These are phyloP conservation scores for Drosophila tripunctata DNA, from an alignment of 2,888 invertebrate genomes.

Conservation along the genomic window DNA sequence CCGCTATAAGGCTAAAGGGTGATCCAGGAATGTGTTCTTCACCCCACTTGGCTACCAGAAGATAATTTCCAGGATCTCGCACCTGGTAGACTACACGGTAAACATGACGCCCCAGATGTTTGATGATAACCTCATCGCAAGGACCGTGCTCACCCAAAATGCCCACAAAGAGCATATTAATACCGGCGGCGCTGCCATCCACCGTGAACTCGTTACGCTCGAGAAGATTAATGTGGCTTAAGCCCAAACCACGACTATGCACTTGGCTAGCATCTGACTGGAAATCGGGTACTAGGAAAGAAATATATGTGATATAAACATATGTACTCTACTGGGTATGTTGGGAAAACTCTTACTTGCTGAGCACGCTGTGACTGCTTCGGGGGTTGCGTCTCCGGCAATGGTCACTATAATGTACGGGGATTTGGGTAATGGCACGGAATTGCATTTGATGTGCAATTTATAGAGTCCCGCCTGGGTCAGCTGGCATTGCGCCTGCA, in stretches of 20 bases:
- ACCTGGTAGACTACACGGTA: constrained; percentile 96
- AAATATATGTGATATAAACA: neutral
- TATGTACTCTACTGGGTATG: too few species aligned
- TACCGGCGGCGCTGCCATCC: constrained; percentile 86
- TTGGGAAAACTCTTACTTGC: constrained; percentile 19
- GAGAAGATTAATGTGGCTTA: constrained; percentile 75
- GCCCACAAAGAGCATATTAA: constrained; percentile 97
- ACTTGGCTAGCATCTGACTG: constrained; percentile 81
- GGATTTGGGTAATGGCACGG: constrained; percentile 79
- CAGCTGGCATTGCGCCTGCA: constrained; percentile 71
- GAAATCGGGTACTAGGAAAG: constrained; percentile 67
- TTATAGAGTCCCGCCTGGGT: constrained; percentile 80
- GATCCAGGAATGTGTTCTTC: constrained; percentile 98
- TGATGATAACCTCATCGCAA: constrained; percentile 96
- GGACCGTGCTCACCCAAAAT: constrained; percentile 98
- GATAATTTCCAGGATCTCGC: constrained; percentile 95
- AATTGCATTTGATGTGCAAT: constrained; percentile 82
- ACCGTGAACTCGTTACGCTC: constrained; percentile 83
- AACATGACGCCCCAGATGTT: constrained; percentile 94
- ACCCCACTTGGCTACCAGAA: constrained; percentile 97
- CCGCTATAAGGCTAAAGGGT: constrained; percentile 86
- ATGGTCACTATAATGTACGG: constrained; percentile 82
- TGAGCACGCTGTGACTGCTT: neutral
- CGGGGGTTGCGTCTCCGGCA: too few species aligned
- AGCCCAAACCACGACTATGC: constrained; percentile 76